Base-by-base conservation (phyloP, 2,113 vertebrate genomes). In the Otus sunia region DNA sequence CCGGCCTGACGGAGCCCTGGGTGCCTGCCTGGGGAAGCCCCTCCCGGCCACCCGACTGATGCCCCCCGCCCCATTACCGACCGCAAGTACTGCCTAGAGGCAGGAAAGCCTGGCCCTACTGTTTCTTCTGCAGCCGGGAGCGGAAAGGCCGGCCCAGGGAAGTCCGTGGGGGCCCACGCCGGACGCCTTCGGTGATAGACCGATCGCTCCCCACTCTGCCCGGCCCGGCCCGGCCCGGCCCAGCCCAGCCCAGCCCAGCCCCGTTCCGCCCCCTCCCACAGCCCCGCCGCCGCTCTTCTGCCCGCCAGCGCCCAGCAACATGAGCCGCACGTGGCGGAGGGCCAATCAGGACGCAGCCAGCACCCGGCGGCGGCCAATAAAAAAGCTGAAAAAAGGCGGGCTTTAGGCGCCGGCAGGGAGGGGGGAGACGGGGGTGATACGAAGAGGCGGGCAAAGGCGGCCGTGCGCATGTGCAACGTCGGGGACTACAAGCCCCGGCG, bases 191-290 rank as follows among this genome's bases (percentile, higher is more conserved):
- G 12, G 11, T 10, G 39, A 39, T 39, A 10, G 39, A 39, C 39
- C 39, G 39, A 39, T 39, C 11, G 39, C 39, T 39, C 39, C 18
- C 22, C 2, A 12, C 18, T 16, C 25, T 2, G 5, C 11, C 10
- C 13, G 5, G 7, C 26, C 23, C 22, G 4, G 8, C 10, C 25
- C 26, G 8, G 6, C 26, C n/a, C 59, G 6, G 17, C 32, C 64
- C 43, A 5, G 5, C 9, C 45, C 19, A 1, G 5, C 19, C 21
- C 21, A 2, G 3, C 8, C 10, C 34, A 1, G 6, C 47, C 68
- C 39, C 39, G 39, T 11, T 11, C 39, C 39, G 39, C 39, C 39
- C 39, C 39, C 39, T 39, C 39, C 39, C 39, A 39, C 11, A 39
- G 39, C 39, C 39, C 39, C 39, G 39, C 39, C 39, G 39, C 39